These are phyloP conservation scores for Podargus strigoides DNA, from an alignment of 2,797 vertebrate genomes.

Conservation along the genomic window DNA sequence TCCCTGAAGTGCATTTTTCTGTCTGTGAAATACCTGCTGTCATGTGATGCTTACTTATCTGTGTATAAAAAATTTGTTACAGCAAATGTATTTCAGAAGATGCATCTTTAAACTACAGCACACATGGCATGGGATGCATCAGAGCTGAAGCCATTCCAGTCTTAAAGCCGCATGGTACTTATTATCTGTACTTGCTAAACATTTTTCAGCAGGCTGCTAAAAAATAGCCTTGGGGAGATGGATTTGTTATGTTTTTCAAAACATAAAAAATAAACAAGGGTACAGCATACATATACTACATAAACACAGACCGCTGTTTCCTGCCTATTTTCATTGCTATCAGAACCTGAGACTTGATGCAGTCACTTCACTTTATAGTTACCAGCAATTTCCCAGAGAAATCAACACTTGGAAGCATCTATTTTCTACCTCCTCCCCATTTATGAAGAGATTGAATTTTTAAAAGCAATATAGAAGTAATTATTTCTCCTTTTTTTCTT, in stretches of 20 bases:
- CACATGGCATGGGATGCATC: not conserved
- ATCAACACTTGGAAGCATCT: not conserved
- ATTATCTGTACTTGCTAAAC: constrained; percentile 23
- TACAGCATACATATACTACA: not conserved
- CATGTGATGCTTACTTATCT: constrained; percentile 15
- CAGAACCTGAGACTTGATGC: not conserved
- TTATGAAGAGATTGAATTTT: constrained; percentile 14
- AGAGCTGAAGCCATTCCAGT: not conserved
- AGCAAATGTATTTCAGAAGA: not conserved
- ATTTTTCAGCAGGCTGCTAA: constrained; percentile 10
- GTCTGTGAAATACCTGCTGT: not conserved
- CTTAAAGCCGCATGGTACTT: not conserved
- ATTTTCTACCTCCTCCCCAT: not conserved
- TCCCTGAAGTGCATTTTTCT: constrained; percentile 8
- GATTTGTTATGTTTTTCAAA: not conserved
- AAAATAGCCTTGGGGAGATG: not conserved
- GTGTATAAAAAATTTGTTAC: not conserved
- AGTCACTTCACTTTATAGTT: constrained; percentile 25
- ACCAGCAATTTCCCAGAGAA: constrained; percentile 9
- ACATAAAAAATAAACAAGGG: not conserved
- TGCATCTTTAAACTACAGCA: not conserved
- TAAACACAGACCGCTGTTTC: not conserved
- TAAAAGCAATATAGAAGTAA: not conserved
- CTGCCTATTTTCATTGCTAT: not conserved
- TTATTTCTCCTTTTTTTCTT: not conserved